phyloP scores from a whole-genome alignment of 2,888 invertebrate genomes.

The Hoplodrina ambigua region DNA sequence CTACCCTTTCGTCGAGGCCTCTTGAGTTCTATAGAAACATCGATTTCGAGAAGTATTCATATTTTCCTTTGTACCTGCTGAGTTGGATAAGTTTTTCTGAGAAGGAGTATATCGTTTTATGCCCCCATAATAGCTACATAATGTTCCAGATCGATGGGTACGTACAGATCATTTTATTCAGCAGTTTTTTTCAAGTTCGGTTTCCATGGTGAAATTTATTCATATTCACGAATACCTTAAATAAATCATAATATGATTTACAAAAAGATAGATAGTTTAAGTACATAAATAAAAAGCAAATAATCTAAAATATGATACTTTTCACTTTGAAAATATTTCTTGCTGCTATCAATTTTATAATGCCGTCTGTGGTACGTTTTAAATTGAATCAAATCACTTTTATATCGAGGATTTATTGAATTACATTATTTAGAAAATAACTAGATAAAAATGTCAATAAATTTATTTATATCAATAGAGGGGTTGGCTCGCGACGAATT shows the following conservation, averaged over 20 bases:
- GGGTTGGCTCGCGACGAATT: constrained; percentile 69
- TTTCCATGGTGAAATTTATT: not conserved
- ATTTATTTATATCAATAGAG: constrained; percentile 76
- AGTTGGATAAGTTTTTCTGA: not conserved
- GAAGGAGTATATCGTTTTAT: not conserved
- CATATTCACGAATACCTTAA: no score
- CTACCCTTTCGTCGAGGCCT: not conserved
- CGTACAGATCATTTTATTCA: not conserved
- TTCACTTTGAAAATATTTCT: constrained; percentile 38
- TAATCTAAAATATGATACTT: constrained; percentile 11
- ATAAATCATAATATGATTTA: no score
- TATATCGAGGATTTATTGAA: constrained; percentile 57
- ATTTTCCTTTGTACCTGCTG: constrained; percentile 5
- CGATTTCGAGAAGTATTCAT: constrained; percentile 10
- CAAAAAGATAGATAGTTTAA: not conserved
- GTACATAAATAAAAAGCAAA: constrained; percentile 15
- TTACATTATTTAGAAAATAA: constrained; percentile 77
- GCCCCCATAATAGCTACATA: not conserved
- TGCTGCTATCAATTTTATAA: constrained; percentile 38
- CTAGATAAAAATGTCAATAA: constrained; percentile 75
- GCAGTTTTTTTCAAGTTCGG: not conserved
- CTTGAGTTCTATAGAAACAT: not conserved
- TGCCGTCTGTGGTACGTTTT: constrained; percentile 31
- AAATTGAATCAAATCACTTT: constrained; percentile 50
- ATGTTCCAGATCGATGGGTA: not conserved